Evolutionary conservation across 2,888 invertebrate species (phyloP), one percentile per base, ranked within the genome.

Genomic region (Cerastis rubricosa): DNA sequence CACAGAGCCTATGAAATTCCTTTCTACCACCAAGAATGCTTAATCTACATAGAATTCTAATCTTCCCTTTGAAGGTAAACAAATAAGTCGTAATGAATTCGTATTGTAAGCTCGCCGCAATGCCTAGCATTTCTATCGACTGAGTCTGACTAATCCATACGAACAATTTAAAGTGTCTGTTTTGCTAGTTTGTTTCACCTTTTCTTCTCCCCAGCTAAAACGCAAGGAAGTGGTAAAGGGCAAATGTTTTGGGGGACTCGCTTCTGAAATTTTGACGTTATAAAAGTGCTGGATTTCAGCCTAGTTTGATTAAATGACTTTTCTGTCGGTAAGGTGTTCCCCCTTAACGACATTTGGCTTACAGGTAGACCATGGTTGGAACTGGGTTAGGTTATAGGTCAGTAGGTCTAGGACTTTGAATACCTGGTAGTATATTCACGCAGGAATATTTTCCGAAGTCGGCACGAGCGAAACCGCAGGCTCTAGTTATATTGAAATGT

Each of bases 21-120:
- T 78, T 63, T 0, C 63, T 25, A n/a, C 22, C 35, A 45, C n/a
- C 51, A 80, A 80, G 74, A 70, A 81, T 47, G 7, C 64, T 54
- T 7, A 35, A 80, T 80, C 63, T 59, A 67, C 57, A 71, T 65
- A 47, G 43, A 65, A 69, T 54, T 25, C 14, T 61, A 70, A 72
- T 70, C n/a, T 6, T 59, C 25, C 51, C 57, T 85, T 84, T 84
- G 68, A 61, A 65, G 74, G 66, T 57, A 67, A 71, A 61, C 71
- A 68, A 70, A 54, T 57, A 80, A 51, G 63, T 69, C 35, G 54
- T 78, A 78, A 74, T 78, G 47, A 78, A 78, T 86, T 63, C 61
- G 14, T 71, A 74, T 71, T 71, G 71, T 71, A 35, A 22, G 40
- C 59, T 43, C 22, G 43, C 66, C 72, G n/a, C 66, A 83, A 35